Evolutionary conservation across 2,113 vertebrate species (phyloP).

Genomic region (Plectropomus leopardus): DNA sequence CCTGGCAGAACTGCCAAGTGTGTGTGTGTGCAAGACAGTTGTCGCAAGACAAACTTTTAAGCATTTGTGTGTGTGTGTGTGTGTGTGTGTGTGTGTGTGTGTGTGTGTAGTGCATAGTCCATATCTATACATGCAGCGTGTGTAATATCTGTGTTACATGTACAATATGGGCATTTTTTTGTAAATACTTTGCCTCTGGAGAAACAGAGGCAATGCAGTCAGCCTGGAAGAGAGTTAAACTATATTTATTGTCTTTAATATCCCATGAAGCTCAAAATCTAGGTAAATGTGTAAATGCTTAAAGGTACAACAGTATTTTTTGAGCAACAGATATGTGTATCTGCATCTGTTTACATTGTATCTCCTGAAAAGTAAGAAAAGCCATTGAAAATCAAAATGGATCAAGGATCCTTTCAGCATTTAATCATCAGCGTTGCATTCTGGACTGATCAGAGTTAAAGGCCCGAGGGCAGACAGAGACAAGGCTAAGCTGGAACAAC

Average conservation of each 20-base stretch:
- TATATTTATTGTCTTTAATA: background rate
- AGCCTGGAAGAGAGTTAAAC: background rate
- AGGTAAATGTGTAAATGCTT: background rate
- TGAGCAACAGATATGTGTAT: background rate
- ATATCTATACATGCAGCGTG: background rate
- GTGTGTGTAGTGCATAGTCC: constrained; percentile 3
- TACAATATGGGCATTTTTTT: background rate
- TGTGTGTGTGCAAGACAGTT: constrained; percentile 35
- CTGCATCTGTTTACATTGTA: background rate
- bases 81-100: constrained; percentile 33
- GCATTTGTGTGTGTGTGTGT: constrained; percentile 23
- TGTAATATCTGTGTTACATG: constrained; percentile 24
- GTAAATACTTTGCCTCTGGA: background rate
- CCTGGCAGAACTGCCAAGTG: constrained; percentile 66
- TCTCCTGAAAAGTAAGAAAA: background rate
- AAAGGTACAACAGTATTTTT: background rate
- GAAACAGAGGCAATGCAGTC: background rate
- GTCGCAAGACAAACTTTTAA: constrained; percentile 52
- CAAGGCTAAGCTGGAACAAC: constrained; percentile 10
- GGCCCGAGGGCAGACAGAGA: constrained; percentile 4
- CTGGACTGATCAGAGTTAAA: constrained; percentile 4
- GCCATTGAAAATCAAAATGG: background rate
- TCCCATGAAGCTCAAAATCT: background rate
- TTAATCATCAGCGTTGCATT: background rate
- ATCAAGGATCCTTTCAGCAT: background rate